Evolutionary conservation across 2,888 invertebrate species (phyloP).

Genomic region (Tipula helvola): DNA sequence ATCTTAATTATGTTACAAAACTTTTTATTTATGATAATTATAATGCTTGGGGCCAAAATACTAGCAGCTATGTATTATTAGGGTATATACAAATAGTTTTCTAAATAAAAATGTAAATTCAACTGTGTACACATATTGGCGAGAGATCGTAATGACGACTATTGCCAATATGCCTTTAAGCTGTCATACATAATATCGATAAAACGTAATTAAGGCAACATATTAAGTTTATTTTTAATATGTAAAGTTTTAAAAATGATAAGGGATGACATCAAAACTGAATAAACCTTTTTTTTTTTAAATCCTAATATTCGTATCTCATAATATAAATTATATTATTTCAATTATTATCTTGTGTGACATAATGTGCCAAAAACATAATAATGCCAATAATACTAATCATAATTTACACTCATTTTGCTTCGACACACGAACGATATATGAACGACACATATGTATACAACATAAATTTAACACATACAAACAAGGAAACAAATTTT

Average conservation of each 20-base stretch:
- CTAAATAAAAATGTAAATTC: not conserved
- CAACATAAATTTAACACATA: not conserved
- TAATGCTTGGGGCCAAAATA: not conserved
- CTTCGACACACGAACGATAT: not conserved
- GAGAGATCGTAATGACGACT: not conserved
- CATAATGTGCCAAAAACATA: not conserved
- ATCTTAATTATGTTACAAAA: not conserved
- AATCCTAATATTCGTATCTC: not conserved
- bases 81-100: not conserved
- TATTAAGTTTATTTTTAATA: not conserved
- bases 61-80: not conserved
- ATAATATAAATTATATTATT: not conserved
- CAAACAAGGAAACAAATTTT: not conserved
- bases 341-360: not conserved
- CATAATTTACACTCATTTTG: not conserved
- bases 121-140: not conserved
- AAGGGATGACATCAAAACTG: not conserved
- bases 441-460: not conserved
- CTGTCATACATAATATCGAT: not conserved
- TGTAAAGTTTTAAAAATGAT: not conserved
- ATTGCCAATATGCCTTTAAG: not conserved
- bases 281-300: not conserved
- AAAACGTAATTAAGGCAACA: not conserved
- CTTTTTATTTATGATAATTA: not conserved
- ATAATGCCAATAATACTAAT: not conserved